These are phyloP conservation scores for Syngnathus typhle DNA, from an alignment of 2,113 vertebrate species.

Conservation along the genomic window DNA sequence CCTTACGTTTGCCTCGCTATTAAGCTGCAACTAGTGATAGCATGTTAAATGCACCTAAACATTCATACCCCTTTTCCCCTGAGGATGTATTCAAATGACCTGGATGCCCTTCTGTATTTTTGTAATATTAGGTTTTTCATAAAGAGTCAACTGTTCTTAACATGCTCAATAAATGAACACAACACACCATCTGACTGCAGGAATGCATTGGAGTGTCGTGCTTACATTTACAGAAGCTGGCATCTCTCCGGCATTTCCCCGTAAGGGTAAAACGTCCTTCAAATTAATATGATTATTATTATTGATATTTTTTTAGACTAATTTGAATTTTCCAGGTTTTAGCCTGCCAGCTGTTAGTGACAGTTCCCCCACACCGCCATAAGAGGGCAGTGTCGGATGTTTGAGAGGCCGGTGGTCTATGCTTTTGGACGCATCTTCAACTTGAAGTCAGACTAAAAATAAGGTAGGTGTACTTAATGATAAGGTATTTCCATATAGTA, in stretches of 20 bases:
- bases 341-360: not conserved
- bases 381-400: slow-evolving; percentile 29
- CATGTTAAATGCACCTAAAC: slow-evolving; percentile 15
- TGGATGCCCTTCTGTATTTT: not conserved
- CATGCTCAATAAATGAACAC: slow-evolving; percentile 53
- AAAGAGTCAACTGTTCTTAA: slow-evolving; percentile 39
- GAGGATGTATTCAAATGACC: not conserved
- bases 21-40: slow-evolving; percentile 13
- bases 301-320: not conserved
- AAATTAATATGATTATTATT: not conserved
- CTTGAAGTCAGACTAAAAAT: not conserved
- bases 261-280: not conserved
- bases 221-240: not conserved
- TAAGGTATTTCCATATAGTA: not conserved
- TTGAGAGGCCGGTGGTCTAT: not conserved
- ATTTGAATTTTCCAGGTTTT: not conserved
- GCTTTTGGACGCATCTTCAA: no score
- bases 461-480: not conserved
- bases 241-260: not conserved
- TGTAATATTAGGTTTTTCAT: slow-evolving; percentile 29
- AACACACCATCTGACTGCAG: slow-evolving; percentile 13
- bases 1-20: slow-evolving; percentile 34
- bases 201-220: not conserved
- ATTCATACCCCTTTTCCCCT: slow-evolving; percentile 8
- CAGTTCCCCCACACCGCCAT: slow-evolving; percentile 22